These are phyloP conservation scores for Apolygus lucorum DNA, from an alignment of 1,140 invertebrate species.

Conservation along the genomic window DNA sequence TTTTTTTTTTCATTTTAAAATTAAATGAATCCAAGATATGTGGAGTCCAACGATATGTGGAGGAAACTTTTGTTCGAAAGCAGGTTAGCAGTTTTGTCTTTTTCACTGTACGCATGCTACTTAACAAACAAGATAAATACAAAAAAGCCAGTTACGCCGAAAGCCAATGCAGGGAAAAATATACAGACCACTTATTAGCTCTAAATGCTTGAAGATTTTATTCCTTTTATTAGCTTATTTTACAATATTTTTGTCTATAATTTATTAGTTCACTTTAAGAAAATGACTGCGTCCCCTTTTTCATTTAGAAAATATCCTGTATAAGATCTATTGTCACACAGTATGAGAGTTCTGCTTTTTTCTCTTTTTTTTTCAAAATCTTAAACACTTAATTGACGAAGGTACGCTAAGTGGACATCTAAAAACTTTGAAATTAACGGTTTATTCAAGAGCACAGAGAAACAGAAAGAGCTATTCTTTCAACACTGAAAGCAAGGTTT, in stretches of 20 bases:
- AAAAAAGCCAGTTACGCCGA: neutral
- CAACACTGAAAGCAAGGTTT: too few relatives aligned
- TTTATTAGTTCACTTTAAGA: neutral
- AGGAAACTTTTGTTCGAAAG: neutral
- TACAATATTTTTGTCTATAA: neutral
- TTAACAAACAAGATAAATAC: neutral
- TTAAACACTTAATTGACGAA: constrained; percentile 30
- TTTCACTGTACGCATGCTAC: neutral
- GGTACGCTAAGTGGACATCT: constrained; percentile 17
- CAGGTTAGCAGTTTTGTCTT: constrained; percentile 2
- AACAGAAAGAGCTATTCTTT: too few relatives aligned
- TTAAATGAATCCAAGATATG: neutral
- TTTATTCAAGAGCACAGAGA: too few relatives aligned
- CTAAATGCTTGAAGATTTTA: constrained; percentile 2
- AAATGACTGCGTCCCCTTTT: constrained; percentile 13
- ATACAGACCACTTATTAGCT: constrained; percentile 1
- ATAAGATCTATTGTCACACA: constrained; percentile 32
- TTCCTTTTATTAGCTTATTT: neutral
- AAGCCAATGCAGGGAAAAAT: constrained; percentile 11
- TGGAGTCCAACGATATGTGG: neutral
- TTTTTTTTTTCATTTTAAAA: neutral
- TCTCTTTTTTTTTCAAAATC: constrained; percentile 16
- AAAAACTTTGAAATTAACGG: too few relatives aligned
- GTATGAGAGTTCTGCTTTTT: constrained; percentile 24
- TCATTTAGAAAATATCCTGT: constrained; percentile 29